Evolutionary conservation across 2,797 vertebrate species (phyloP).

Genomic region (Falco biarmicus): DNA sequence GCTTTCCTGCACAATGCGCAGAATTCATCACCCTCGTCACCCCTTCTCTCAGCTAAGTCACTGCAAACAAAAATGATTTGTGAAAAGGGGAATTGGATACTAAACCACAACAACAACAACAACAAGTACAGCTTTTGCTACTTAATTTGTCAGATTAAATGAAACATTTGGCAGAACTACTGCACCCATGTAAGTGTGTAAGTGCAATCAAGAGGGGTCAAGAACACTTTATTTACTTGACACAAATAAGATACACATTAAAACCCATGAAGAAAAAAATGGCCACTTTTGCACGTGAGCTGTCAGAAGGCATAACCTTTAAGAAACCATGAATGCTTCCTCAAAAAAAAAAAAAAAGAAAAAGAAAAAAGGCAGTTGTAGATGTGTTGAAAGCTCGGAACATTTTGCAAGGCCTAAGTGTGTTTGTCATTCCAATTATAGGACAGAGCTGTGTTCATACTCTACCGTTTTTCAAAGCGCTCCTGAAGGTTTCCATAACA

Average conservation of each 20-base stretch:
- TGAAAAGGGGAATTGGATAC: neutral
- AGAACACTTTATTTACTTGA: conserved; percentile 62
- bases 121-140: neutral
- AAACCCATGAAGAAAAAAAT: conserved; percentile 23
- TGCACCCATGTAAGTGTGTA: neutral
- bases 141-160: neutral
- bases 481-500: conserved; percentile 62
- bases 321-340: conserved; percentile 33
- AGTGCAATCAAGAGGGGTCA: neutral
- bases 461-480: conserved; percentile 36
- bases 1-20: neutral
- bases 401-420: conserved; percentile 29
- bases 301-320: conserved; percentile 17
- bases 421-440: conserved; percentile 71
- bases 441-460: conserved; percentile 57
- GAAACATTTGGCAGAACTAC: neutral
- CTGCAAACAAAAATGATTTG: neutral
- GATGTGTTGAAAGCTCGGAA: conserved; percentile 28
- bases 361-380: conserved; percentile 1
- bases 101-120: neutral
- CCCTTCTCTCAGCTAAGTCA: neutral
- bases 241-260: conserved; percentile 9
- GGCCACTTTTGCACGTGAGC: neutral
- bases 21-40: neutral
- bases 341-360: conserved; percentile 5